Evolutionary conservation across 2,797 vertebrate species (phyloP), one percentile per base, ranked within the genome.

Genomic region (Lagodon rhomboides): DNA sequence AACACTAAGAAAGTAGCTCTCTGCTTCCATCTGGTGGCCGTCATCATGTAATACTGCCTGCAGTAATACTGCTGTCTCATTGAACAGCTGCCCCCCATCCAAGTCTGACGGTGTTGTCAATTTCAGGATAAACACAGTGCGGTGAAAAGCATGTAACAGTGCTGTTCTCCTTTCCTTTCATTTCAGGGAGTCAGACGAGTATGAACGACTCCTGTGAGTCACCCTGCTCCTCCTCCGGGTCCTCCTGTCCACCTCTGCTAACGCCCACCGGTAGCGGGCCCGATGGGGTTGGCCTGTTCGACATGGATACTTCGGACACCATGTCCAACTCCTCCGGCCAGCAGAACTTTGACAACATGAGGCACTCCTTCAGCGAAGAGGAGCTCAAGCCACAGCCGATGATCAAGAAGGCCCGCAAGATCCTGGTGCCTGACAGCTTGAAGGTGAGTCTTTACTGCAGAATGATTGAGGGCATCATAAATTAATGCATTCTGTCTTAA

Each of bases 321-420:
- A 90, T 96, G 89, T 97, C 97, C 80, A 96, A 87, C 76, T 88
- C 94, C 75, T 95, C 96, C 0, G 95, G 94, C 55, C 96, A 97
- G 75, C 96, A 95, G 59, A 95, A 94, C 56, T 98, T 94, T 54
- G 97, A 98, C 90, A 97, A 97, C 23, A 93, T 96, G 75, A 96
- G 95, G 74, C 96, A 96, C 72, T 94, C 96, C 12, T 97, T 98
- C 89, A 97, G 95, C 0, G 97, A 98, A 44, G 96, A 98, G 49
- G 97, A 98, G 67, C 95, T 98, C 34, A 97, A 97, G 73, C 97
- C 97, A 2, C 97, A 98, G 91, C 97, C 97, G 7, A 97, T 98
- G 95, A 97, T 97, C 94, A 98, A 98, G 92, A 98, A 98, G 91
- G 97, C 97, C 0, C 95, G 96, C 74, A 98, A 98, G 91, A 96